A percentile compares a stretch with the other conserved stretches of the same genome.
Evolutionary conservation across 2,113 vertebrate species (phyloP).

Genomic region (Cavia porcellus): DNA sequence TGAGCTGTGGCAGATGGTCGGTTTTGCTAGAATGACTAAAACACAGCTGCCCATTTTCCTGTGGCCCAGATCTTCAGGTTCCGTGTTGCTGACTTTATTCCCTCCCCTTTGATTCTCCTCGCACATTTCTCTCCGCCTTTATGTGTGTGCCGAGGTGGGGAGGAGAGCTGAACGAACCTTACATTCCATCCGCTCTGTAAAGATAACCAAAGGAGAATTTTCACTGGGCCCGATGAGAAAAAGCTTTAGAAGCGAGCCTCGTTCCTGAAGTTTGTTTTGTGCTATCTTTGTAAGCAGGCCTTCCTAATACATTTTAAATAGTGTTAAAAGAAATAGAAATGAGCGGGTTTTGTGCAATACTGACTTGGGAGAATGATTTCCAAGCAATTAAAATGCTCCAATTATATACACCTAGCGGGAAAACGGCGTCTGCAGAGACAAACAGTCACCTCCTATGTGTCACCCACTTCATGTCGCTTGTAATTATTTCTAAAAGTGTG

Average conservation of each 20-base stretch:
- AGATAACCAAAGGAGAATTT: not conserved
- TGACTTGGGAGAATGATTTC: not conserved
- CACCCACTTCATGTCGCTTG: not conserved
- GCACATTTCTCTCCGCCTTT: conserved; percentile 49
- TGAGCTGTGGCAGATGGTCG: conserved; percentile 86
- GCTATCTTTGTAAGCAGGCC: not conserved
- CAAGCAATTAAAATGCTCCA: not conserved
- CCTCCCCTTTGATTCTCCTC: conserved; percentile 85
- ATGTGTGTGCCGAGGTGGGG: not conserved
- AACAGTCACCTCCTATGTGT: not conserved
- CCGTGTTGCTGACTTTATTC: conserved; percentile 85
- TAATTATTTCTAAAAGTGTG: not conserved
- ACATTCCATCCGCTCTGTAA: not conserved
- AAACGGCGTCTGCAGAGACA: not conserved
- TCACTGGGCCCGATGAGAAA: not conserved
- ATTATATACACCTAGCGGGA: not conserved
- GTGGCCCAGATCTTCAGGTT: conserved; percentile 80
- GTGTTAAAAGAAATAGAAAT: not conserved
- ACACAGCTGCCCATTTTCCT: conserved; percentile 79
- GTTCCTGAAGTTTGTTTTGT: not conserved
- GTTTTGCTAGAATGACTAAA: conserved; percentile 86
- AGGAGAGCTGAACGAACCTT: not conserved
- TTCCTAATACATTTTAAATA: conserved; percentile 34
- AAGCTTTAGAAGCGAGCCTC: not conserved
- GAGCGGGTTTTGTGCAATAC: not conserved